Conservation (phyloP, 1,140 invertebrate genomes). For the Drosophila truncata region DNA sequence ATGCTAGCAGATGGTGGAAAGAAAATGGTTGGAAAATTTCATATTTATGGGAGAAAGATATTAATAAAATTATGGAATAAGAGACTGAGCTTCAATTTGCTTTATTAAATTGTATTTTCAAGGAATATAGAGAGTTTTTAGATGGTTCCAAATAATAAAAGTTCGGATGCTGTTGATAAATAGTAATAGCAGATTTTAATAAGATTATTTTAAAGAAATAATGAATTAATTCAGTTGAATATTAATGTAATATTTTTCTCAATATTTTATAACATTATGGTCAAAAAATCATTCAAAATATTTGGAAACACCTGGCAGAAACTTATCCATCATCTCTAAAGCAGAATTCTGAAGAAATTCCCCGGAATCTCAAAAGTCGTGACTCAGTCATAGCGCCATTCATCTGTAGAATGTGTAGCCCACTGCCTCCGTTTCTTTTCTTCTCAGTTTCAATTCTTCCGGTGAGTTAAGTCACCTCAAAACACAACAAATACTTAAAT, state of each 20-base stretch:
- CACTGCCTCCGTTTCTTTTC: conserved; percentile 3
- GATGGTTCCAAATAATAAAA: neutral
- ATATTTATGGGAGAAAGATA: neutral
- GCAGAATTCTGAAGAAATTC: conserved; percentile 57
- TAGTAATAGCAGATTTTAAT: too few species aligned
- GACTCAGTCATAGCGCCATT: conserved; percentile 48
- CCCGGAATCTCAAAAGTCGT: conserved; percentile 37
- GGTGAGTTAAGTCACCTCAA: conserved; percentile 41
- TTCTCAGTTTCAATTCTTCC: conserved; percentile 9
- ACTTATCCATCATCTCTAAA: neutral
- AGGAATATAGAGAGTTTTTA: too few species aligned
- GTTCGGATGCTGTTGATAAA: too few species aligned
- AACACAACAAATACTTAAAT: conserved; percentile 16
- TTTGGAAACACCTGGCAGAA: neutral
- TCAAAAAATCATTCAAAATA: neutral
- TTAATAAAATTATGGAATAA: neutral
- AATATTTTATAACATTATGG: neutral
- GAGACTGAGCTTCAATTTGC: neutral
- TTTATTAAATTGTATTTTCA: neutral
- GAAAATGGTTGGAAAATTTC: conserved; percentile 1
- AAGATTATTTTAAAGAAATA: too few species aligned
- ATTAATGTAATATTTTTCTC: neutral
- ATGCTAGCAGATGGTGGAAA: neutral
- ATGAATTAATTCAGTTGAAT: too few species aligned
- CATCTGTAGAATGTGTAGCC: conserved; percentile 20